These are phyloP conservation scores for Isichthys henryi DNA, from an alignment of 2,113 vertebrate genomes.

Conservation along the genomic window DNA sequence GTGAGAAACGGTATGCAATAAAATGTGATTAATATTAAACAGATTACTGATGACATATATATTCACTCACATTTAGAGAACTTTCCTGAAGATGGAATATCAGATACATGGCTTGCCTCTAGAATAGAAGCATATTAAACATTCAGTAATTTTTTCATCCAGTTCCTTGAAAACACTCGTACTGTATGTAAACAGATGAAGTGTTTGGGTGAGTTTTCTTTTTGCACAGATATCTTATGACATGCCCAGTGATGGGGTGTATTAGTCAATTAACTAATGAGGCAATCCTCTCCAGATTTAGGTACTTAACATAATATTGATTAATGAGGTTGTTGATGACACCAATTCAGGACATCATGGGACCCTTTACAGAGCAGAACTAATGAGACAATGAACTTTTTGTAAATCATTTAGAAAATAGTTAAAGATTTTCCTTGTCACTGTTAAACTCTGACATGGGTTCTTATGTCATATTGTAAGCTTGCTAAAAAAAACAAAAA, in stretches of 20 bases:
- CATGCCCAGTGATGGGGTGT: not conserved
- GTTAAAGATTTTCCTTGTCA: not conserved
- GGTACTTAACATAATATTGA: not conserved
- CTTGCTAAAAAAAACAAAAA: not conserved
- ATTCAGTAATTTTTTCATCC: not conserved
- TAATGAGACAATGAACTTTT: not conserved
- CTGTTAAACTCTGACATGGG: not conserved
- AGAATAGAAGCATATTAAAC: not conserved
- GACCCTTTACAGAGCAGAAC: not conserved
- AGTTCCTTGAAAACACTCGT: not conserved
- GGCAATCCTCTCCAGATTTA: not conserved
- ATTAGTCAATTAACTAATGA: conserved; percentile 9
- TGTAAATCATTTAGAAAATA: not conserved
- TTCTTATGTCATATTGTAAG: not conserved
- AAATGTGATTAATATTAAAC: not conserved
- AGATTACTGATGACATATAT: not conserved
- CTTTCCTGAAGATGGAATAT: not conserved
- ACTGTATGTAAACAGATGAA: not conserved
- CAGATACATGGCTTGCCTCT: not conserved
- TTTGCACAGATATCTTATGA: not conserved
- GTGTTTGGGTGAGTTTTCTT: not conserved
- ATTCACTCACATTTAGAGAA: not conserved
- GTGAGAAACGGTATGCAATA: not conserved
- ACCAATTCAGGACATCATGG: not conserved
- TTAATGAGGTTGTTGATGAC: conserved; percentile 13